Percentiles rank a stretch among this genome's conserved stretches.
Conservation (phyloP, 2,113 vertebrate genomes). For the Leptosomus discolor region DNA sequence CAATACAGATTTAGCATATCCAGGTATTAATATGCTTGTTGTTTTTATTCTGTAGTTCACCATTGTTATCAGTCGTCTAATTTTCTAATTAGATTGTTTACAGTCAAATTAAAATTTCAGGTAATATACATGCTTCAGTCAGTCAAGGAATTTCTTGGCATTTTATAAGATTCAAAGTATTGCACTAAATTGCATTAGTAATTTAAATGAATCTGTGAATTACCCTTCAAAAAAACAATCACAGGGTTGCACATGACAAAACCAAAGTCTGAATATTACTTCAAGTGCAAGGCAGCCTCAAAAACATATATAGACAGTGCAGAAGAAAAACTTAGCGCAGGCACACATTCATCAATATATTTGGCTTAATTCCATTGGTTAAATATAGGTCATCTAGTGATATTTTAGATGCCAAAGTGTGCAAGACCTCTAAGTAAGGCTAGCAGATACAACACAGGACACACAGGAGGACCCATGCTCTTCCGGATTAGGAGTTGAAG, state of each 20-base stretch:
- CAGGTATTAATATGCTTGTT: background rate
- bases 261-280: background rate
- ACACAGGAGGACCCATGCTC: background rate
- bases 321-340: background rate
- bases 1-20: background rate
- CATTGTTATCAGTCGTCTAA: background rate
- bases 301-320: background rate
- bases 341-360: background rate
- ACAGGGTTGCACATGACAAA: background rate
- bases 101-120: background rate
- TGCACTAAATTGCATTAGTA: background rate
- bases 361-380: background rate
- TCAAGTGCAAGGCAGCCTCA: background rate
- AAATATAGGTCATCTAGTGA: background rate
- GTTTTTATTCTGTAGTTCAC: background rate
- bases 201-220: background rate
- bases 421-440: background rate
- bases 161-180: background rate
- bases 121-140: background rate
- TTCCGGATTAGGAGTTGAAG: background rate
- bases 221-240: background rate
- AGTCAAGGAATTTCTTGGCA: background rate
- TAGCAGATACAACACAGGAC: background rate
- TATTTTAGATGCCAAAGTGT: background rate
- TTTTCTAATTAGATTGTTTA: background rate